phyloP scores from a whole-genome alignment of 2,888 invertebrate genomes.

The Lampropteryx suffumata region DNA sequence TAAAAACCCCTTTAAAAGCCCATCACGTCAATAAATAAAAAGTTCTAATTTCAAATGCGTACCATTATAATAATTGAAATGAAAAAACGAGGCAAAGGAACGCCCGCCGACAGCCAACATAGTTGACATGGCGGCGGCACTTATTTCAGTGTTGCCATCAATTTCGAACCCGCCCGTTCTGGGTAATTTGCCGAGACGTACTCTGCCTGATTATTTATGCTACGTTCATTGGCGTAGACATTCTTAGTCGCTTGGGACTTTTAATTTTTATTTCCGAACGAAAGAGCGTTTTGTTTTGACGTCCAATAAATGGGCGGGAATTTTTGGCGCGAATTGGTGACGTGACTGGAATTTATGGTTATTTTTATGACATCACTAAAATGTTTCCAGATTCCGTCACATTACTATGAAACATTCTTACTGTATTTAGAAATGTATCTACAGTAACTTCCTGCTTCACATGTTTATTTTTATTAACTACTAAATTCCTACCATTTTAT shows the following conservation, averaged over 20 bases:
- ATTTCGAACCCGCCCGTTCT: slow-evolving; percentile 64
- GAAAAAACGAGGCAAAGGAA: slow-evolving; percentile 41
- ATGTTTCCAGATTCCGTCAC: slow-evolving; percentile 4
- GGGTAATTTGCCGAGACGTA: slow-evolving; percentile 74
- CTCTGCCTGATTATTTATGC: slow-evolving; percentile 70
- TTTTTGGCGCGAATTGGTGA: slow-evolving; percentile 37
- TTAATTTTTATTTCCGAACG: slow-evolving; percentile 50
- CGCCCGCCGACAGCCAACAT: slow-evolving; percentile 50
- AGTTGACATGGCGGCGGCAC: slow-evolving; percentile 61
- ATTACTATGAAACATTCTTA: too few species aligned
- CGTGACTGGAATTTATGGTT: slow-evolving; percentile 42
- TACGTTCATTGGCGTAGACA: slow-evolving; percentile 61
- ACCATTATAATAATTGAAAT: slow-evolving; percentile 41
- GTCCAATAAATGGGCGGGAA: slow-evolving; percentile 46
- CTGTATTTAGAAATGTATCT: too few species aligned
- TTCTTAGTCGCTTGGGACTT: slow-evolving; percentile 48
- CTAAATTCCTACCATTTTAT: too few species aligned
- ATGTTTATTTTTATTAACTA: too few species aligned
- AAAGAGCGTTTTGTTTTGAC: slow-evolving; percentile 49
- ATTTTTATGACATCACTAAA: slow-evolving; percentile 21
- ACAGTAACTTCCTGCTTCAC: too few species aligned
- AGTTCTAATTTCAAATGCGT: slow-evolving; percentile 53
- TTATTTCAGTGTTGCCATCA: slow-evolving; percentile 62
- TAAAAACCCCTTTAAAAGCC: slow-evolving; percentile 15
- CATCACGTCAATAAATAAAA: slow-evolving; percentile 35